phyloP scores from a whole-genome alignment of 2,113 vertebrate genomes.

The pig (Sus scrofa) region DNA sequence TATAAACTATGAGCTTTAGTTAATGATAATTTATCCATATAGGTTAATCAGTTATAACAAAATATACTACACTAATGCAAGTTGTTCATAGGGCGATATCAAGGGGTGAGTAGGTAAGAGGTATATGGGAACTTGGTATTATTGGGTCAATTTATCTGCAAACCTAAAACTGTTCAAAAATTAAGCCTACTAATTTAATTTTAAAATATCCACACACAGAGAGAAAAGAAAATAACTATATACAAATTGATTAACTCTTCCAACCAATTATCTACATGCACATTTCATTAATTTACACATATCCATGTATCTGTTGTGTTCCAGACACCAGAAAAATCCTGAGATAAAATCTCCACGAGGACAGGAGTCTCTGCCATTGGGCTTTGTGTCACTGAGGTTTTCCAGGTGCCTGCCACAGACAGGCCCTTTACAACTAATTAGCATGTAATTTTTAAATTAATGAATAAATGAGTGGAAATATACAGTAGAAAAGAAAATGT shows the following conservation, averaged over 20 bases:
- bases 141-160: not conserved
- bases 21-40: not conserved
- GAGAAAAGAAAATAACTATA: not conserved
- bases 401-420: not conserved
- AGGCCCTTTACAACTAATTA: not conserved
- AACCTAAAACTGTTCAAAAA: not conserved
- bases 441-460: not conserved
- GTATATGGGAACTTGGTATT: not conserved
- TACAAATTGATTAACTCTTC: constrained; percentile 31
- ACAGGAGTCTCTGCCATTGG: not conserved
- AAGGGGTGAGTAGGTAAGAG: not conserved
- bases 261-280: not conserved
- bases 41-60: not conserved
- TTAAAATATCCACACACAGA: not conserved
- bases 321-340: not conserved
- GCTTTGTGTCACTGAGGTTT: not conserved
- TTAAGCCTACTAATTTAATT: not conserved
- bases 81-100: not conserved
- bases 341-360: not conserved
- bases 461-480: constrained; percentile 23
- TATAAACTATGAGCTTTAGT: not conserved
- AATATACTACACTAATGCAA: not conserved
- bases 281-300: not conserved
- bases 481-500: not conserved
- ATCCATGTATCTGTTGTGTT: not conserved